phyloP scores from a whole-genome alignment of 2,888 invertebrate species.

The Metacarcinus magister region DNA sequence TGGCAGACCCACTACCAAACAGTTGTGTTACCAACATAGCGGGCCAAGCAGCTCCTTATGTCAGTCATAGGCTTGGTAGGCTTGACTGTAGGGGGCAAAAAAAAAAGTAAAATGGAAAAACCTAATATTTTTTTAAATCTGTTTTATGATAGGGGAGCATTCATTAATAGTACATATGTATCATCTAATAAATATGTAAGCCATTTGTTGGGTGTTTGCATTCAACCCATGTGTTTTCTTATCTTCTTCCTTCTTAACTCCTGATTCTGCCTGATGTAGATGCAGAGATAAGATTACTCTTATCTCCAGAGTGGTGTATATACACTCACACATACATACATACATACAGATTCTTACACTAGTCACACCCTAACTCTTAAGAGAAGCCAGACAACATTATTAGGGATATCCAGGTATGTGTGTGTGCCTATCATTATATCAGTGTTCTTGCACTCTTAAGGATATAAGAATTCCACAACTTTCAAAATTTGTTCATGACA shows the following conservation, averaged over 20 bases:
- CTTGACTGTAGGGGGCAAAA: slow-evolving; percentile 16
- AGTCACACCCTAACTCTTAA: not conserved
- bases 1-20: slow-evolving; percentile 12
- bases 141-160: slow-evolving; percentile 78
- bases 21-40: not conserved
- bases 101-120: slow-evolving; percentile 66
- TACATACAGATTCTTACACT: not conserved
- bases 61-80: not conserved
- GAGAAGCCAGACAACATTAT: not conserved
- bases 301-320: not conserved
- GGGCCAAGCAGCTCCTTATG: not conserved
- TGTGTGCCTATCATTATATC: not conserved
- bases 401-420: not conserved
- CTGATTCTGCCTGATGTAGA: not conserved
- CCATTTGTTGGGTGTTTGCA: slow-evolving; percentile 53
- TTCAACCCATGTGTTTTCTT: not conserved
- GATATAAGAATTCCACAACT: no score
- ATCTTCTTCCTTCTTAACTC: not conserved
- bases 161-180: slow-evolving; percentile 72
- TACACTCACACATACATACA: not conserved
- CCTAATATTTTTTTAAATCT: slow-evolving; percentile 58
- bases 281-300: slow-evolving; percentile 1
- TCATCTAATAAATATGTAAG: slow-evolving; percentile 78
- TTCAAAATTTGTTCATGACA: no score
- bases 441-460: no score